Evolutionary conservation across 1,140 invertebrate species (phyloP).

Genomic region (Popillia japonica): DNA sequence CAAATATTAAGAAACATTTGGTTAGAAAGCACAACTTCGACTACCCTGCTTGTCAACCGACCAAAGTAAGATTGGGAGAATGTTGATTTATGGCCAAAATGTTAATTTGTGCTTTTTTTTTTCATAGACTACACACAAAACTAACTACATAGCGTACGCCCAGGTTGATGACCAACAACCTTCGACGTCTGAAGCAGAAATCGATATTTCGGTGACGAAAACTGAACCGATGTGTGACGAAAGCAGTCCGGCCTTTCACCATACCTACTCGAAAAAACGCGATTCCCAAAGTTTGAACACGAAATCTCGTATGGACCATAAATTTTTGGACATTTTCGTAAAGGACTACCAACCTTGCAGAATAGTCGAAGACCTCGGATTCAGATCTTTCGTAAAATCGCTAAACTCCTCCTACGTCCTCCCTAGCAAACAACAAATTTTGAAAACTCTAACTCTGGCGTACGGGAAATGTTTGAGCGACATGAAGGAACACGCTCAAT

Average conservation of each 20-base stretch:
- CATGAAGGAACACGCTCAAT: neutral
- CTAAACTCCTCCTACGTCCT: conserved; percentile 33
- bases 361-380: conserved; percentile 32
- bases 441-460: neutral
- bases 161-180: neutral
- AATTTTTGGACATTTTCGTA: conserved; percentile 40
- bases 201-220: neutral
- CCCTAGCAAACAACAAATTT: conserved; percentile 33
- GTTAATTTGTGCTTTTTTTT: neutral
- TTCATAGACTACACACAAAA: neutral
- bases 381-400: conserved; percentile 38
- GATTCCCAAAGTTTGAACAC: neutral
- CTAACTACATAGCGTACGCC: neutral
- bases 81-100: neutral
- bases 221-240: neutral
- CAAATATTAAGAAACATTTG: conserved; percentile 17
- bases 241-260: neutral
- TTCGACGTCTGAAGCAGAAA: neutral
- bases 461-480: conserved; percentile 41
- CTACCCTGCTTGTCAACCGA: neutral
- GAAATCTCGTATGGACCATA: conserved; percentile 10
- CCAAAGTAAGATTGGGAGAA: neutral
- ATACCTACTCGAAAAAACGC: neutral
- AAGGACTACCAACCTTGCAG: conserved; percentile 35
- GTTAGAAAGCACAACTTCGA: conserved; percentile 13